Evolutionary conservation across 2,113 vertebrate species (phyloP), one percentile per base, ranked within the genome.

Genomic region (Toxotes chatareus): DNA sequence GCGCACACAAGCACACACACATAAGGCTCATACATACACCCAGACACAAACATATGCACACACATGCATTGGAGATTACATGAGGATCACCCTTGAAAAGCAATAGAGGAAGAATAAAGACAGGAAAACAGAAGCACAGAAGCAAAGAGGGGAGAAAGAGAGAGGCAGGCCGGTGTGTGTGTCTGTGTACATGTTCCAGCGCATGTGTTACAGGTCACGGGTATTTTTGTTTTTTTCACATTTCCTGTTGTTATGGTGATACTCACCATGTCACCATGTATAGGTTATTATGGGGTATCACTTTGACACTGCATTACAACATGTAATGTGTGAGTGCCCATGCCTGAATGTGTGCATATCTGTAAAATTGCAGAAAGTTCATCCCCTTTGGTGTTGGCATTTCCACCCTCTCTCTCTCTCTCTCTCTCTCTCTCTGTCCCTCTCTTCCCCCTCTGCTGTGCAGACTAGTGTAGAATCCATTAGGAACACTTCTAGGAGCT

Each of bases 401-500:
- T 68, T 76, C 16, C 73, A 46, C 53, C 23, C 10, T 46, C 5
- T 40, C 23, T 27, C 34, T 56, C 68, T 34, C 56, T 67, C 57
- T 47, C 32, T 55, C 57, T 38, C 46, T 21, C 49, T 32, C 73
- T 38, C 16, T 47, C 51, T 49, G 14, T 11, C 44, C 19, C 78
- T 62, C 63, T 53, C 44, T 27, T 57, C 27, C 9, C 42, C 14
- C 78, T 61, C 67, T 51, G 60, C 73, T 69, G 62, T 85, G 76
- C 72, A 83, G 76, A 88, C 80, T 84, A 57, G 67, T 87, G 83
- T 88, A 64, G 79, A 90, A 92, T 92, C 86, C 90, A 91, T 92
- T 92, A 89, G 83, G 64, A 86, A 89, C 89, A 88, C 85, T 90
- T 89, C 80, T 85, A 67, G 82, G 69, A 91, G 89, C 88, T 88